phyloP scores from a whole-genome alignment of 2,797 vertebrate genomes.

The Artibeus lituratus region DNA sequence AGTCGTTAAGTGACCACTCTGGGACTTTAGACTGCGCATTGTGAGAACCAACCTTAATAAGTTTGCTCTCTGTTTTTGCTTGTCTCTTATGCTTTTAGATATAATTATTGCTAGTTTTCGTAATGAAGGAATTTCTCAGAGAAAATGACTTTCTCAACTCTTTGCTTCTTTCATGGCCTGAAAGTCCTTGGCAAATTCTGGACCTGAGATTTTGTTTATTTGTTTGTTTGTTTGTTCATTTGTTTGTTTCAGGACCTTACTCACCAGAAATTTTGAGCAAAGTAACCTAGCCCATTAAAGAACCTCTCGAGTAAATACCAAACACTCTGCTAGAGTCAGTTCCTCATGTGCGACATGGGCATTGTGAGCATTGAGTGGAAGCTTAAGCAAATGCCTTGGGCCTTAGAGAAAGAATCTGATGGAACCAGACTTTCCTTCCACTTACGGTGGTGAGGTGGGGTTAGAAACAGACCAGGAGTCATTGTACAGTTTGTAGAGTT shows the following conservation, averaged over 20 bases:
- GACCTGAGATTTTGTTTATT: neutral
- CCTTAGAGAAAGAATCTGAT: neutral
- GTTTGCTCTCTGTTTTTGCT: neutral
- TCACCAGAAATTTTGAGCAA: neutral
- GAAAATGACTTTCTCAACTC: conserved; percentile 47
- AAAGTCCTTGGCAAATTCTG: conserved; percentile 29
- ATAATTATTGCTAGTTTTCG: conserved; percentile 57
- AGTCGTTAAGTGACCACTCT: neutral
- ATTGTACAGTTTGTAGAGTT: neutral
- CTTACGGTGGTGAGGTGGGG: neutral
- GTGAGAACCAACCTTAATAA: neutral
- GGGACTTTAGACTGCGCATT: neutral
- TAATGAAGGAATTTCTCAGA: conserved; percentile 47
- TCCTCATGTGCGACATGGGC: neutral
- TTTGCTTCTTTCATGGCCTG: conserved; percentile 19
- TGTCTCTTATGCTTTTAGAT: neutral
- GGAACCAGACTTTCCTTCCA: neutral
- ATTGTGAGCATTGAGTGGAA: neutral
- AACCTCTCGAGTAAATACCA: neutral
- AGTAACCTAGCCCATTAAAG: neutral
- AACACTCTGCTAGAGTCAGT: neutral
- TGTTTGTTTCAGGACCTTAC: neutral
- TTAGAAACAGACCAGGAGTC: neutral
- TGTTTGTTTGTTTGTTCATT: too few species aligned
- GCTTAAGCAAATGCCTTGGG: neutral